Evolutionary conservation across 2,888 invertebrate species (phyloP).

Genomic region (Nemotelus pantherinus): DNA sequence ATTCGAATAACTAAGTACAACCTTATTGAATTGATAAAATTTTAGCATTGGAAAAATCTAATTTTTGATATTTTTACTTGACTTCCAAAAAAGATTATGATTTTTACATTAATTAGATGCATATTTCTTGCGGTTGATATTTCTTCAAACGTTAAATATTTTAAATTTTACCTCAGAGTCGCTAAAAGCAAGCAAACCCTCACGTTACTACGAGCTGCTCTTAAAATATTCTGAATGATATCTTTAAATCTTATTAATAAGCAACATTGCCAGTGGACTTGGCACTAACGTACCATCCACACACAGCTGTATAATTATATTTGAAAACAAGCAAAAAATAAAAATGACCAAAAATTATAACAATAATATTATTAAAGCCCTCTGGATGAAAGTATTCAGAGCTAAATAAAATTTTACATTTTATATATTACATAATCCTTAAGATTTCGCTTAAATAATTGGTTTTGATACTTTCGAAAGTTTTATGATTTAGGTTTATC

Average conservation of each 20-base stretch:
- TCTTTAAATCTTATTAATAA: neutral
- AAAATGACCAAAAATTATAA: constrained; percentile 9
- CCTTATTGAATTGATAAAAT: constrained; percentile 17
- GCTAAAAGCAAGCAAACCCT: no score
- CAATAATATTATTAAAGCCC: constrained; percentile 24
- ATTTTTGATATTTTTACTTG: no score
- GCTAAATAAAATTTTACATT: neutral
- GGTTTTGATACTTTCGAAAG: neutral
- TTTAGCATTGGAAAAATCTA: neutral
- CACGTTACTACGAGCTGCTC: no score
- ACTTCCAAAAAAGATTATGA: no score
- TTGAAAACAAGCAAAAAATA: neutral
- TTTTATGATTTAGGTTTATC: constrained; percentile 13
- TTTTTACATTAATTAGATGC: no score
- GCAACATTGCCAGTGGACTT: neutral
- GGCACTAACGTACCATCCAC: no score
- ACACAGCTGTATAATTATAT: neutral
- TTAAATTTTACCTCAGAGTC: no score
- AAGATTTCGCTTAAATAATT: neutral
- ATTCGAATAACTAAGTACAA: constrained; percentile 20
- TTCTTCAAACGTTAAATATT: no score
- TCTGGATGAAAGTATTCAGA: neutral
- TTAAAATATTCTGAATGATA: no score
- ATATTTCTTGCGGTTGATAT: no score
- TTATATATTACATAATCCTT: neutral